Base-by-base conservation (phyloP, 2,888 invertebrate species). In the Leucophenga maculata region DNA sequence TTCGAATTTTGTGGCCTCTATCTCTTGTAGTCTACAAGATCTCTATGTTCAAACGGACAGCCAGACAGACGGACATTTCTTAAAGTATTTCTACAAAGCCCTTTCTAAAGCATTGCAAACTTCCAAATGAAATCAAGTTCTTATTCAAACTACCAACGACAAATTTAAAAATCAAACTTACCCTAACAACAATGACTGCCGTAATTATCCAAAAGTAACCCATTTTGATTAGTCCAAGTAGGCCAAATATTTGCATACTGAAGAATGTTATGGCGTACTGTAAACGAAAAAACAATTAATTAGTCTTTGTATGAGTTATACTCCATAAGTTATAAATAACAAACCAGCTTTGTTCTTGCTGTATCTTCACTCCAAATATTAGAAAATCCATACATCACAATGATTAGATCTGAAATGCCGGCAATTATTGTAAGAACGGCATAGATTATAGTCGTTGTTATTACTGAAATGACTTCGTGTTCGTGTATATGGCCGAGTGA, bases 151-250 rank as follows among this genome's bases (percentile, higher is more conserved):
- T n/a, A n/a, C n/a, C n/a, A n/a, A n/a, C n/a, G n/a, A n/a, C n/a
- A n/a, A n/a, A n/a, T n/a, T n/a, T 26, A 39, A 39, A 11, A 6
- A 3, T 57, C 13, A 22, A 14, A 26, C 57, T 57, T 57, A 57
- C 57, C 14, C 57, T 57, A 31, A 26, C 18, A n/a, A 13, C 14
- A 26, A 57, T 22, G 11, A 26, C 57, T 3, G 22, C 13, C 11
- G n/a, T 22, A 14, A 31, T 57, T 14, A 57, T 22, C 11, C 3
- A 18, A 57, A 57, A n/a, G 26, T 13, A 57, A 3, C 57, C 57
- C 57, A 26, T 26, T 31, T 57, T 57, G n/a, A 57, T 57, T 14
- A 57, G 13, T 13, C 57, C 57, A 57, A 57, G 18, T n/a, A 57
- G 9, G 9, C 57, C 57, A 57, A 57, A 57, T 14, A 57, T 3